Conservation (phyloP, 2,888 invertebrate species). For the Melieria omissa region DNA sequence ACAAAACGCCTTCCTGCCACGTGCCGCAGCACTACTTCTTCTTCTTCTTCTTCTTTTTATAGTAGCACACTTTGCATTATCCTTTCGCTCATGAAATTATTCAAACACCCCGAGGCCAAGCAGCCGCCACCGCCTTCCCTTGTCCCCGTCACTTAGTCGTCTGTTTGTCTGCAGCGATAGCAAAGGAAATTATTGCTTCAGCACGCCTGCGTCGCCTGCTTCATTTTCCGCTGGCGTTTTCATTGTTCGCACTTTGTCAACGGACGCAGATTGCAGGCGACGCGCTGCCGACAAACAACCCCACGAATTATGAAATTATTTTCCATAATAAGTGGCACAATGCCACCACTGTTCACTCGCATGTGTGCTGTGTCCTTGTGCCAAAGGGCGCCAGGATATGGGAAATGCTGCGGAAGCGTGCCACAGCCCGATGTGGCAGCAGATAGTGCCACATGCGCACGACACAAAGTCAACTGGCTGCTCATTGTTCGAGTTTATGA, state of each 20-base stretch:
- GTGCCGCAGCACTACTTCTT: conserved; percentile 32
- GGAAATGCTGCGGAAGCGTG: conserved; percentile 21
- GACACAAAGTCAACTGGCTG: too few relatives aligned
- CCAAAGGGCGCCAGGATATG: background rate
- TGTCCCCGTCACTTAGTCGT: background rate
- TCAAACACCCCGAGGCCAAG: conserved; percentile 50
- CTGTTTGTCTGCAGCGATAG: background rate
- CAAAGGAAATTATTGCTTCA: conserved; percentile 39
- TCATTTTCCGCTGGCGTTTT: conserved; percentile 44
- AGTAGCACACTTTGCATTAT: conserved; percentile 35
- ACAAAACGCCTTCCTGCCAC: conserved; percentile 64
- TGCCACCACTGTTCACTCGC: too few relatives aligned
- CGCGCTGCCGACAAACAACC: conserved; percentile 49
- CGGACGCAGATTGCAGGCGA: conserved; percentile 29
- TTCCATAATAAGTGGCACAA: conserved; percentile 58
- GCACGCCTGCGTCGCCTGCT: conserved; percentile 43
- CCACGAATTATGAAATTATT: conserved; percentile 67
- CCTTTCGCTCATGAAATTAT: conserved; percentile 59
- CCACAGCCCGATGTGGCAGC: too few relatives aligned
- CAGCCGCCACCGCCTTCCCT: conserved; percentile 7
- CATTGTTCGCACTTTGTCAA: conserved; percentile 50
- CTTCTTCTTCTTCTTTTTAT: background rate
- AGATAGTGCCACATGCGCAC: too few relatives aligned
- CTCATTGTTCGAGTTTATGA: too few relatives aligned
- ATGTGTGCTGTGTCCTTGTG: conserved; percentile 36